These are phyloP conservation scores for Chromis chromis DNA, from an alignment of 2,797 vertebrate genomes.

Conservation along the genomic window DNA sequence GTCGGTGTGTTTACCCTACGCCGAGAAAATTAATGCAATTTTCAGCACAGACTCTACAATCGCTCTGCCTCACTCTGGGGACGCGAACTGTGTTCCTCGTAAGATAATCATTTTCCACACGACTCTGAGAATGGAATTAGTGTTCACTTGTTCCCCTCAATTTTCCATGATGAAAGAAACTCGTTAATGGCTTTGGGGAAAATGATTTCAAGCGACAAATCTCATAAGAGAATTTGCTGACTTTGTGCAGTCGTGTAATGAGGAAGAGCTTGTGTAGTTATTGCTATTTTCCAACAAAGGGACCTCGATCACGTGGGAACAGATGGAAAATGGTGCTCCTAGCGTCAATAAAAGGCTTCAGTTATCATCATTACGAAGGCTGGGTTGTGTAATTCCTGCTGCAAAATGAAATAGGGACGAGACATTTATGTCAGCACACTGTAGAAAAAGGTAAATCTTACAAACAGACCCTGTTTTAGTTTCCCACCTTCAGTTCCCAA, in stretches of 20 bases:
- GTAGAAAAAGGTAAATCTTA: constrained; percentile 3
- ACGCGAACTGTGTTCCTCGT: constrained; percentile 7
- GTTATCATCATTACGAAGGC: constrained; percentile 45
- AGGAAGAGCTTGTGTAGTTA: constrained; percentile 20
- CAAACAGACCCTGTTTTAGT: constrained; percentile 34
- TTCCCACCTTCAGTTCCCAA: not conserved
- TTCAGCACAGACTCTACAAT: constrained; percentile 4
- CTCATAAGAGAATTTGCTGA: constrained; percentile 12
- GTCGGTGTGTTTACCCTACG: not conserved
- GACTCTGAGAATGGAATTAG: constrained; percentile 5
- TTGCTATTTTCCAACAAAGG: constrained; percentile 37
- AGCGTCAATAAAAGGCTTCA: constrained; percentile 50
- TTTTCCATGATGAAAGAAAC: constrained; percentile 32
- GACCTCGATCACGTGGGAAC: constrained; percentile 21
- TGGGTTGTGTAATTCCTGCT: constrained; percentile 3
- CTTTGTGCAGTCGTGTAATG: constrained; percentile 33
- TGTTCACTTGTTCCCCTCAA: constrained; percentile 8
- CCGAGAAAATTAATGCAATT: not conserved
- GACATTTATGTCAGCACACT: constrained; percentile 30
- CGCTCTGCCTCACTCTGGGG: not conserved
- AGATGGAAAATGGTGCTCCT: constrained; percentile 31
- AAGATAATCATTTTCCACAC: constrained; percentile 27
- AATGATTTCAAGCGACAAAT: constrained; percentile 18
- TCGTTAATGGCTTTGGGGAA: constrained; percentile 28
- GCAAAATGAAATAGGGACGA: constrained; percentile 34